Evolutionary conservation across 2,888 invertebrate genomes (phyloP).

Genomic region (Margaritifera margaritifera): DNA sequence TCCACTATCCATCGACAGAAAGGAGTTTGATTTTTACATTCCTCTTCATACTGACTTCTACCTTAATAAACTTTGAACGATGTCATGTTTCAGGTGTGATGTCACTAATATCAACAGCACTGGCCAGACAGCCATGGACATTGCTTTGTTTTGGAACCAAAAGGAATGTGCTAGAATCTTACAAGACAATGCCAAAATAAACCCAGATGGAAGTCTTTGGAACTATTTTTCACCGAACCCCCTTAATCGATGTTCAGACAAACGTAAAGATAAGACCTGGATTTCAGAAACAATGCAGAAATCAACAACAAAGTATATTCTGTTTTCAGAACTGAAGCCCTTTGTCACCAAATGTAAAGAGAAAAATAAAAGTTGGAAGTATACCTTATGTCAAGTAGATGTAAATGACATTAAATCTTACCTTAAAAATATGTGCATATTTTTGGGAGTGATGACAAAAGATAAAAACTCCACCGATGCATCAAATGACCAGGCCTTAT

Average conservation of each 20-base stretch:
- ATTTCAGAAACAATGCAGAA: slow-evolving; percentile 50
- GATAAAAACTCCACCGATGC: slow-evolving; percentile 26
- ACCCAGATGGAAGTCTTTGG: slow-evolving; percentile 45
- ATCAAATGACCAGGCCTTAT: slow-evolving; percentile 55
- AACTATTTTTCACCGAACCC: slow-evolving; percentile 67
- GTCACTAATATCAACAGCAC: slow-evolving; percentile 58
- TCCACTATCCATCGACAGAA: no score
- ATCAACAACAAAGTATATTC: slow-evolving; percentile 57
- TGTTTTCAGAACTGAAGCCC: slow-evolving; percentile 60
- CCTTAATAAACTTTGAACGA: background rate
- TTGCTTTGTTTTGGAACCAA: slow-evolving; percentile 70
- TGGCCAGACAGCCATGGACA: slow-evolving; percentile 71
- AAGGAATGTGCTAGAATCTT: slow-evolving; percentile 50
- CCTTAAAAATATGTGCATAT: slow-evolving; percentile 52
- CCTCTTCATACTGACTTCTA: background rate
- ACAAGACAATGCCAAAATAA: slow-evolving; percentile 31
- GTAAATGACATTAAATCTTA: slow-evolving; percentile 46
- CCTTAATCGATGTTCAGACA: slow-evolving; percentile 65
- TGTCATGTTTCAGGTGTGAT: slow-evolving; percentile 56
- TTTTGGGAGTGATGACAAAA: slow-evolving; percentile 61
- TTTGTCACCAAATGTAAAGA: slow-evolving; percentile 39
- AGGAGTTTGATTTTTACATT: no score
- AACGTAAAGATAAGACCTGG: slow-evolving; percentile 65
- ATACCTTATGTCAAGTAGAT: slow-evolving; percentile 41
- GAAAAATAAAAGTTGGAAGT: slow-evolving; percentile 37